Evolutionary conservation across 1,140 invertebrate genomes (phyloP).

Genomic region (Pseudomyrmex cubaensis): DNA sequence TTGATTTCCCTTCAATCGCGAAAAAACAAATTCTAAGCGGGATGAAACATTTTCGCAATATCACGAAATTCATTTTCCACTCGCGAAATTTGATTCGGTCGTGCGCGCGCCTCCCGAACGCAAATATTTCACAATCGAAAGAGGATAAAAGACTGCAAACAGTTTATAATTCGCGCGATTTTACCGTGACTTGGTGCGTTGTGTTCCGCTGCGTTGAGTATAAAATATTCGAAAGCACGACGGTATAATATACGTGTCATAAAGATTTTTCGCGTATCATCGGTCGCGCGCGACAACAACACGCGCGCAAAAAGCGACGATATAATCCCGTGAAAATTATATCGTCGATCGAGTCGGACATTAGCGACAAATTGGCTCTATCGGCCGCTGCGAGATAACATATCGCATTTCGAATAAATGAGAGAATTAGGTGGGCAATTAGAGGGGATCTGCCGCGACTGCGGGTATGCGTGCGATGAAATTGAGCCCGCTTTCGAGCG

Average conservation of each 20-base stretch:
- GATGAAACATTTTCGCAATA: slow-evolving; percentile 56
- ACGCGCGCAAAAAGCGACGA: not conserved
- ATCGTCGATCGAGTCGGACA: slow-evolving; percentile 10
- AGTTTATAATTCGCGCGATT: slow-evolving; percentile 31
- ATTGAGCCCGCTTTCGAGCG: slow-evolving; percentile 36
- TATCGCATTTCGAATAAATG: slow-evolving; percentile 62
- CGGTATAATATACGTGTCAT: not conserved
- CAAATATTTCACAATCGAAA: slow-evolving; percentile 53
- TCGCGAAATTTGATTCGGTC: slow-evolving; percentile 35
- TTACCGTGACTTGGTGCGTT: not conserved
- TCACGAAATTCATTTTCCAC: slow-evolving; percentile 51
- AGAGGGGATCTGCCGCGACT: slow-evolving; percentile 3
- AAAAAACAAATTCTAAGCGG: slow-evolving; percentile 51
- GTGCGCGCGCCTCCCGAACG: not conserved
- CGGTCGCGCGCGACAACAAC: not conserved
- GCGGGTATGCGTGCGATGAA: slow-evolving; percentile 42
- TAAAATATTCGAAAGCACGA: slow-evolving; percentile 13
- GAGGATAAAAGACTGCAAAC: slow-evolving; percentile 31
- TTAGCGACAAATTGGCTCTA: slow-evolving; percentile 27
- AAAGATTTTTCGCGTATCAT: slow-evolving; percentile 14
- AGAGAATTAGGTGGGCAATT: slow-evolving; percentile 61
- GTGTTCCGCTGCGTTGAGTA: not conserved
- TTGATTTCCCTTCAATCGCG: slow-evolving; percentile 58
- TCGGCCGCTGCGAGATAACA: slow-evolving; percentile 45
- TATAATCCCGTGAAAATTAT: not conserved